Evolutionary conservation across 2,797 vertebrate species (phyloP).

Genomic region (Oreochromis grahami): DNA sequence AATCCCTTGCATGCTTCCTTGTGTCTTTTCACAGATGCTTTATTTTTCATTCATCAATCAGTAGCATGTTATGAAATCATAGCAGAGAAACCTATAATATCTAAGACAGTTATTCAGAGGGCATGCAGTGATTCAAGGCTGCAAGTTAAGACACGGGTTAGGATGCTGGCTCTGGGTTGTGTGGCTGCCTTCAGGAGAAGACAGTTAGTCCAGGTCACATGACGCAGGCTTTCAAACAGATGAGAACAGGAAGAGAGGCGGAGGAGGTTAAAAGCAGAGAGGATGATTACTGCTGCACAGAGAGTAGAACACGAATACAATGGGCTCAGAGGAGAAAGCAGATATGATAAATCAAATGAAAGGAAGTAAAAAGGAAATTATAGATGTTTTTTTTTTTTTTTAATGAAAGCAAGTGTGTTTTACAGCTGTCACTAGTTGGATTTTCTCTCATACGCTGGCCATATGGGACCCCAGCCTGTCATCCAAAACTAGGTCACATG

Average conservation of each 20-base stretch:
- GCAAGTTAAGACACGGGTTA: conserved; percentile 46
- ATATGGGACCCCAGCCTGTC: conserved; percentile 57
- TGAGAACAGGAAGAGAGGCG: conserved; percentile 22
- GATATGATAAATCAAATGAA: conserved; percentile 11
- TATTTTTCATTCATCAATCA: not conserved
- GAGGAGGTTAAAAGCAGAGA: conserved; percentile 23
- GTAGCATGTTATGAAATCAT: not conserved
- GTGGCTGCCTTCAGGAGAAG: conserved; percentile 36
- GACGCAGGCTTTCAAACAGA: conserved; percentile 49
- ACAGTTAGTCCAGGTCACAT: conserved; percentile 55
- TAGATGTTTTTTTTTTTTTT: fast-evolving
- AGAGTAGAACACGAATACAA: conserved; percentile 11
- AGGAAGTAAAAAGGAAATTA: not conserved
- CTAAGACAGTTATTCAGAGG: not conserved
- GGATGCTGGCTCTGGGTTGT: conserved; percentile 23
- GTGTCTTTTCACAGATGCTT: conserved; percentile 1
- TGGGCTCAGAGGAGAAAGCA: conserved; percentile 2
- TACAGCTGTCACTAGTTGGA: conserved; percentile 62
- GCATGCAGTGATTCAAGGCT: not conserved
- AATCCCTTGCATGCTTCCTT: conserved; percentile 18
- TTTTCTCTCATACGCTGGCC: conserved; percentile 31
- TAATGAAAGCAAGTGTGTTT: conserved; percentile 8
- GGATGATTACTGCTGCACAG: conserved; percentile 28
- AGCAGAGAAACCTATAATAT: not conserved
- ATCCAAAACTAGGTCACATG: conserved; percentile 66